Conservation (phyloP, 2,797 vertebrate genomes). For the Gymnothorax javanicus region DNA sequence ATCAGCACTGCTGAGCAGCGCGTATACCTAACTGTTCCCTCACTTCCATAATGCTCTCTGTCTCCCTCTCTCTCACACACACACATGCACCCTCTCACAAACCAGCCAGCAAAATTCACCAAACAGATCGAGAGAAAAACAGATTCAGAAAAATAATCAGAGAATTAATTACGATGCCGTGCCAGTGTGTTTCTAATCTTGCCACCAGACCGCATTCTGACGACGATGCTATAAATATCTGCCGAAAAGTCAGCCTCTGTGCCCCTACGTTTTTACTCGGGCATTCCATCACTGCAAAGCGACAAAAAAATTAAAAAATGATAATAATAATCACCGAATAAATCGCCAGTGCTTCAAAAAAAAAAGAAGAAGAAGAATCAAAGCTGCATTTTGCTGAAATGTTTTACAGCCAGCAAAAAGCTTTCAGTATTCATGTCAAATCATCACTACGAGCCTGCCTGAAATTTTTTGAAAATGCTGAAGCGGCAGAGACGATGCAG, state of each 20-base stretch:
- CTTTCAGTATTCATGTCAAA: constrained; percentile 10
- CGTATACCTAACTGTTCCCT: not conserved
- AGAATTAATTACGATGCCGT: constrained; percentile 15
- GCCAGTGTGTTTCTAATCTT: not conserved
- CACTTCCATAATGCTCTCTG: too few species aligned
- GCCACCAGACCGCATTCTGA: not conserved
- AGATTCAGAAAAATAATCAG: constrained; percentile 7
- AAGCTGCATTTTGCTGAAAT: not conserved
- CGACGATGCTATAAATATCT: not conserved
- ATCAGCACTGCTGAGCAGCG: not conserved
- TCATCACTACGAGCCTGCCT: constrained; percentile 6
- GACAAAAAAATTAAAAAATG: not conserved
- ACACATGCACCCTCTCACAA: too few species aligned
- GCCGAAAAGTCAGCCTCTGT: not conserved
- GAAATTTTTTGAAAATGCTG: constrained; percentile 9
- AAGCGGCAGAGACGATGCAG: constrained; percentile 18
- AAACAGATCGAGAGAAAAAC: not conserved
- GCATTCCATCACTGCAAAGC: not conserved
- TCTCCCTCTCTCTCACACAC: not conserved
- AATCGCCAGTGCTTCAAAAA: constrained; percentile 6
- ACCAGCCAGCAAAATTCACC: not conserved
- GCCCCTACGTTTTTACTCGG: not conserved
- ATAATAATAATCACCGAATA: not conserved
- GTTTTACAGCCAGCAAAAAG: not conserved
- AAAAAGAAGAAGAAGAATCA: not conserved